A percentile compares a stretch with the other conserved stretches of the same genome.
phyloP scores from a whole-genome alignment of 2,113 vertebrate genomes.

The Kobus ellipsiprymnus region DNA sequence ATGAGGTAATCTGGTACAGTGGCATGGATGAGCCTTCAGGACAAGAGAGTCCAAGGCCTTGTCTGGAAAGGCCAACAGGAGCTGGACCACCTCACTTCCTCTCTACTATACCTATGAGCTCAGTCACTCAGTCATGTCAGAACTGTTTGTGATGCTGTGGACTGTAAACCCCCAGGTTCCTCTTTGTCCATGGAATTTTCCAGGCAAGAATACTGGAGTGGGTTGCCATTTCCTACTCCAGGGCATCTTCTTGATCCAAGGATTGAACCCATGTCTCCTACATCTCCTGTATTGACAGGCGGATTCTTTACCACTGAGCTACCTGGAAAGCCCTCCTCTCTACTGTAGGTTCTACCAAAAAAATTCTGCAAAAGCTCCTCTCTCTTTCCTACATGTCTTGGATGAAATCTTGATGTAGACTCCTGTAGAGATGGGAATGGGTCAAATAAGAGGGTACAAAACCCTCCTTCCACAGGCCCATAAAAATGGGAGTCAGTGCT shows the following conservation, averaged over 20 bases:
- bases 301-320: background rate
- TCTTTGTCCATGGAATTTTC: background rate
- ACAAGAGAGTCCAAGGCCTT: background rate
- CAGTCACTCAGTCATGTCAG: background rate
- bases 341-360: background rate
- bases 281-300: background rate
- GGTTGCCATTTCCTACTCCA: background rate
- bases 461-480: background rate
- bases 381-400: background rate
- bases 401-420: background rate
- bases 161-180: background rate
- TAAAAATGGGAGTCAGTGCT: fast-evolving
- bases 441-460: background rate
- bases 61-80: background rate
- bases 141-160: background rate
- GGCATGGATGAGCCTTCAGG: fast-evolving
- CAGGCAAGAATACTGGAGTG: background rate
- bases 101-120: background rate
- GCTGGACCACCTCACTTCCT: background rate
- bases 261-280: background rate
- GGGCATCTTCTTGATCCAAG: background rate
- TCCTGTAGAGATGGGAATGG: background rate
- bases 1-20: background rate
- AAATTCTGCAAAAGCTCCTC: background rate
- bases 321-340: background rate